Base-by-base conservation (phyloP, 2,113 vertebrate genomes). In the Brachyistius frenatus region DNA sequence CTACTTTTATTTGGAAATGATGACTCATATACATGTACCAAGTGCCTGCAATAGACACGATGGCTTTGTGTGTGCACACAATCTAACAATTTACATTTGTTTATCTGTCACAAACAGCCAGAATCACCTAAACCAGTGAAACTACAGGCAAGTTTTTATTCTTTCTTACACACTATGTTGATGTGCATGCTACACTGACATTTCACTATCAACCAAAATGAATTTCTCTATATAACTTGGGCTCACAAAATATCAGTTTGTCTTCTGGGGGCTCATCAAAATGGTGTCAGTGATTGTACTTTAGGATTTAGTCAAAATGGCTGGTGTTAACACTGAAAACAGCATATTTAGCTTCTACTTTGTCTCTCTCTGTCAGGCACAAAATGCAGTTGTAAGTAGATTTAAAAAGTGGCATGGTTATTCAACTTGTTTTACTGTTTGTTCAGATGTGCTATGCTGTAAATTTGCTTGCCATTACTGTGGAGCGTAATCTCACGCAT, bases 101-200 rank as follows among this genome's bases (percentile, higher is more conserved):
- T 96, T 97, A 92, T 97, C 96, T 96, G 87, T 92, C 88, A 95
- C 83, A 89, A 95, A 94, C 97, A 98, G 97, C 96, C 97, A 83
- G 97, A 98, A 91, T 98, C 96, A 70, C 97, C 97, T 76, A 98
- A 99, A 93, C 96, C 96, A 91, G 94, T 96, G 90, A 99, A 98
- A 92, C 95, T 95, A 74, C 97, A 99, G 97, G 97, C 96, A 99
- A 99, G 97, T 99, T 92, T 83, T 81, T 90, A 91, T 92, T 47
- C 86, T 92, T 83, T 73, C 88, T 92, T 94, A 88, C 36, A 65
- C 60, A 73, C 39, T 32, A 54, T 78, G 16, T 84, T 78, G 47
- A 66, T 72, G 36, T 92, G 87, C 91, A 93, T 93, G 88, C 77
- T 72, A 54, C 63, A 84, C 88, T 81, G 63, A 88, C 74, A 53